Conservation (phyloP, 1,140 invertebrate species). For the Triops cancriformis region DNA sequence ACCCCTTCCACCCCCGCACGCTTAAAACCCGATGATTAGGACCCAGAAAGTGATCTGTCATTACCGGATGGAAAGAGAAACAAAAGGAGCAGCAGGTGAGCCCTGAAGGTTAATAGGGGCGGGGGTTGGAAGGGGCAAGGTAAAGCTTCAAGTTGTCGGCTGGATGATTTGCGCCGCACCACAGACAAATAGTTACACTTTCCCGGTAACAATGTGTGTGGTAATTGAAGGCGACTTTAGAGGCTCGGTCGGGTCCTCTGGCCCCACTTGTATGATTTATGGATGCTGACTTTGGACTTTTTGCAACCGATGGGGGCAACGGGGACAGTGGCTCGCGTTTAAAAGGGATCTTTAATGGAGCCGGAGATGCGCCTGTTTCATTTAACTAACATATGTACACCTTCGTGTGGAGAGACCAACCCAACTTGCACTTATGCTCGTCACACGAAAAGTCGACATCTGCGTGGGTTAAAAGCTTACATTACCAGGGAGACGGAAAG, state of each 20-base stretch:
- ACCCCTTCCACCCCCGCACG: neutral
- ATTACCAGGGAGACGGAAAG: neutral
- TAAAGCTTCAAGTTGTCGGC: too few relatives aligned
- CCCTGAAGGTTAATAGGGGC: neutral
- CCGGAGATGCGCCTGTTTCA: neutral
- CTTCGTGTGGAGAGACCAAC: neutral
- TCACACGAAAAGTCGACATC: conserved; percentile 4
- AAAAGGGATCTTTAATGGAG: neutral
- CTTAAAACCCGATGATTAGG: neutral
- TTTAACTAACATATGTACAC: neutral
- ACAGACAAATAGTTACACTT: conserved; percentile 7
- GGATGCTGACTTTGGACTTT: neutral
- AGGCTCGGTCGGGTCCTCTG: neutral
- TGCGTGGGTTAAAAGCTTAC: neutral
- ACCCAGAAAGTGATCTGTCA: neutral
- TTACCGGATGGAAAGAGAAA: neutral
- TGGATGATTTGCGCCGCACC: neutral
- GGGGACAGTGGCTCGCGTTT: neutral
- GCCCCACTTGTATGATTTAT: neutral
- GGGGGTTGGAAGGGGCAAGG: neutral
- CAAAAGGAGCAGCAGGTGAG: neutral
- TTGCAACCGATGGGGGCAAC: neutral
- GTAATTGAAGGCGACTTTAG: neutral
- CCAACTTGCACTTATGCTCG: neutral
- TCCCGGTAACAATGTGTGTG: neutral